A percentile compares a stretch with the other conserved stretches of the same genome.
Evolutionary conservation across 2,113 vertebrate genomes (phyloP).

Genomic region (Leucosticte australis): DNA sequence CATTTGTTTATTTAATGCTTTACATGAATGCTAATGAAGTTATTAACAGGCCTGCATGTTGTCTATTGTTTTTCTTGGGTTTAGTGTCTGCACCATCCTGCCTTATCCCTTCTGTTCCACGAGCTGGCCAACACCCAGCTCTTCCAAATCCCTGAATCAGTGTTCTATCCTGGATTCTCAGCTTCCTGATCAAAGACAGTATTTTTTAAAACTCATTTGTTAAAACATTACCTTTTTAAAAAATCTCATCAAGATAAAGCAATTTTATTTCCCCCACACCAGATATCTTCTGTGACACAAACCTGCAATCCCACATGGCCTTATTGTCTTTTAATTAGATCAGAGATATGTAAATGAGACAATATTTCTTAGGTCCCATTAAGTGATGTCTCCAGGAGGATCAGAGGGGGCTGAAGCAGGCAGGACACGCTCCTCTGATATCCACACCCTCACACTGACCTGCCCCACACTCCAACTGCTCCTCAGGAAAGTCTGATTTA

Average conservation of each 20-base stretch:
- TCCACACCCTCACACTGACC: background rate
- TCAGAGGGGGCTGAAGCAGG: background rate
- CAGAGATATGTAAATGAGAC: slow-evolving; percentile 21
- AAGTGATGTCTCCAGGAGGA: background rate
- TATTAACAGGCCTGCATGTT: slow-evolving; percentile 33
- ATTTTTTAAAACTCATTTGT: background rate
- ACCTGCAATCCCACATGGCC: background rate
- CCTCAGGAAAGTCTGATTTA: background rate
- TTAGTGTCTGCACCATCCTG: background rate
- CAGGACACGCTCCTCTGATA: background rate
- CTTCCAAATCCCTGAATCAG: background rate
- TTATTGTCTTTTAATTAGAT: slow-evolving; percentile 28
- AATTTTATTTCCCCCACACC: background rate
- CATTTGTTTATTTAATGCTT: slow-evolving; percentile 49
- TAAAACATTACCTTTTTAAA: background rate
- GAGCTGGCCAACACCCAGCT: background rate
- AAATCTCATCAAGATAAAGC: background rate
- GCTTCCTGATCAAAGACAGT: background rate
- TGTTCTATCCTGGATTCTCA: background rate
- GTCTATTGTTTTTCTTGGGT: slow-evolving; percentile 30
- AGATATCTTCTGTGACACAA: background rate
- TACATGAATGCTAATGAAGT: slow-evolving; percentile 55
- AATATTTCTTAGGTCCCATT: slow-evolving; percentile 1
- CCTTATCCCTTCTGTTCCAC: background rate
- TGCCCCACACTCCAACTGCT: background rate